Evolutionary conservation across 1,140 invertebrate species (phyloP), one percentile per base, ranked within the genome.

Genomic region (Hydropsyche tenuis): DNA sequence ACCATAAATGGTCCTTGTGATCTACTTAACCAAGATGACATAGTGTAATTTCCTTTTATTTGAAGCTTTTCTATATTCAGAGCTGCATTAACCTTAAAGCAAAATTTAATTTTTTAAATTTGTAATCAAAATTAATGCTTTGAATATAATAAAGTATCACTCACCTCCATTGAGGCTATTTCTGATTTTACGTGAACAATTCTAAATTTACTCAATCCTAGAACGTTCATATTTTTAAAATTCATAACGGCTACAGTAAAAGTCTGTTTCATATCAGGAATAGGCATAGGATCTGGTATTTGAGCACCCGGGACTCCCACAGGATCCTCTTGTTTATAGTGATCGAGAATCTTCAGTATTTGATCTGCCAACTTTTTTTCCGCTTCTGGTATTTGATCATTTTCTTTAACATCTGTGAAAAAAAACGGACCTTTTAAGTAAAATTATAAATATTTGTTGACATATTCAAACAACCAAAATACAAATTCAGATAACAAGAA

Each of bases 271-370:
- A 93, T 90, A 75, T 92, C 89, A 0, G 93, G 93, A n/a, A 94
- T 90, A 0, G 86, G 80, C 86, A 93, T 90, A 0, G 93, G 93
- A 81, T 95, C 92, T 0, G 90, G 91, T 64, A 95, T 88, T 7
- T 90, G 89, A 0, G 87, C 90, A 1, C 90, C 90, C 0, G 94
- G 94, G 9, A 95, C 79, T 0, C 93, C 93, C 0, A 92, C 82
- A 0, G 91, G 91, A 83, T 94, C 91, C 60, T 89, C 85, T 78
- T 94, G 88, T 81, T 95, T 92, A 80, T 91, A 95, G 80, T 95
- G 93, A 51, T 93, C 90, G n/a, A 95, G 79, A 7, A 94, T 86
- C 25, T 85, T 82, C 27, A 90, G 84, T 42, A 95, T 88, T 78
- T 92, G 89, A 72, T 92, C 89, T 48, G 90, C 89, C 14, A 93